These are phyloP conservation scores for Thaumatotibia leucotreta DNA, from an alignment of 1,140 invertebrate species.

Conservation along the genomic window DNA sequence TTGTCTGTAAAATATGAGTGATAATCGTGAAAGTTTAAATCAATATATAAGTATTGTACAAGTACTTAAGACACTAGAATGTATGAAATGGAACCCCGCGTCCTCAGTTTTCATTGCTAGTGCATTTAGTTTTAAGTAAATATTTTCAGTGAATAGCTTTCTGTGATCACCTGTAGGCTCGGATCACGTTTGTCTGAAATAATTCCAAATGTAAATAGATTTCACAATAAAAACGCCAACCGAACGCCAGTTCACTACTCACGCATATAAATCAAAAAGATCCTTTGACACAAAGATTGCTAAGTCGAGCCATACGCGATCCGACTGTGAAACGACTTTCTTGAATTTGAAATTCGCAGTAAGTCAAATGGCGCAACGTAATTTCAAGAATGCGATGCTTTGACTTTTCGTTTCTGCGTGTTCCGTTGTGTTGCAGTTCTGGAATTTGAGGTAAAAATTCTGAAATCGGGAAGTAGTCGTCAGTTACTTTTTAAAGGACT, in stretches of 20 bases:
- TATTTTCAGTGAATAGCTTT: background rate
- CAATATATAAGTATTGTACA: no score
- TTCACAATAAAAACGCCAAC: slow-evolving; percentile 4
- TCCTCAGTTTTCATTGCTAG: no score
- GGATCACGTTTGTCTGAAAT: background rate
- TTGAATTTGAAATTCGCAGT: slow-evolving; percentile 43
- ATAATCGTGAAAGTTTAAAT: no score
- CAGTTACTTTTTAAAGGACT: background rate
- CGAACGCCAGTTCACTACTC: slow-evolving; percentile 1
- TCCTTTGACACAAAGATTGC: slow-evolving; percentile 26
- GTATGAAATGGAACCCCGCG: no score
- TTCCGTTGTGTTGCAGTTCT: background rate
- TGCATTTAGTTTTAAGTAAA: background rate
- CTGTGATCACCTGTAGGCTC: background rate
- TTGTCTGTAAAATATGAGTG: no score
- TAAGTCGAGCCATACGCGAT: slow-evolving; percentile 21
- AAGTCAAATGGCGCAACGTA: slow-evolving; percentile 47
- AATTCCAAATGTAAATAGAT: slow-evolving; percentile 5
- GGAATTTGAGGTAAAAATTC: background rate
- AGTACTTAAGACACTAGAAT: no score
- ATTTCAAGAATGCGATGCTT: slow-evolving; percentile 44
- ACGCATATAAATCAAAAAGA: slow-evolving; percentile 25
- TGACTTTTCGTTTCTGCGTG: slow-evolving; percentile 34
- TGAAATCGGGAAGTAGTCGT: background rate
- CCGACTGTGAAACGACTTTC: slow-evolving; percentile 23